Percentiles rank a stretch among this genome's conserved stretches.
phyloP scores from a whole-genome alignment of 2,888 invertebrate species.

The Balanococcus diminutus region DNA sequence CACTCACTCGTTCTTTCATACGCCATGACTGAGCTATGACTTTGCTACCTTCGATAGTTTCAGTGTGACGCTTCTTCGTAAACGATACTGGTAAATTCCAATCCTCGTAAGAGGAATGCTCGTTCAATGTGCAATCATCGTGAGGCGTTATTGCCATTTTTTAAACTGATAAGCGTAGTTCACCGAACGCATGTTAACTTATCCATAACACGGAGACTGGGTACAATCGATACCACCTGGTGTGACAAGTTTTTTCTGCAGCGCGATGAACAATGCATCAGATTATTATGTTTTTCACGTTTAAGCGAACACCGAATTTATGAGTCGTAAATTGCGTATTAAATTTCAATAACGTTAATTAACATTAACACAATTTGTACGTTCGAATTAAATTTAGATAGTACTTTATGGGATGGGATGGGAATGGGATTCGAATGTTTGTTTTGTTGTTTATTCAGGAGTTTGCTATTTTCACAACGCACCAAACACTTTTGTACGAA shows the following conservation, averaged over 20 bases:
- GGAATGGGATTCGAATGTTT: not conserved
- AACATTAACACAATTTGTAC: not conserved
- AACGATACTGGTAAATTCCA: conserved; percentile 76
- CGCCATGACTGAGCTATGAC: conserved; percentile 82
- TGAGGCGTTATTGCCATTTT: conserved; percentile 52
- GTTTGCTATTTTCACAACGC: not conserved
- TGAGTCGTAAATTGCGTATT: not conserved
- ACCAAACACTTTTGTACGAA: too few species aligned
- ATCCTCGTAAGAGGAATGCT: conserved; percentile 62
- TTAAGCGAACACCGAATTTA: not conserved
- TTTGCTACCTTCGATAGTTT: conserved; percentile 71
- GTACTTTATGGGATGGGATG: not conserved
- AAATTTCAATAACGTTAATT: not conserved
- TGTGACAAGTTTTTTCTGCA: too few species aligned
- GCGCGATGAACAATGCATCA: too few species aligned
- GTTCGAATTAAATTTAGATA: not conserved
- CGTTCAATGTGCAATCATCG: conserved; percentile 52
- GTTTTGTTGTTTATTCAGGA: not conserved
- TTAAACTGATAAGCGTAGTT: not conserved
- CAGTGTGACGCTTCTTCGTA: conserved; percentile 75
- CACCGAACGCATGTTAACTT: not conserved
- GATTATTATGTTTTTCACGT: too few species aligned
- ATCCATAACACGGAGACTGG: not conserved
- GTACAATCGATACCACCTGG: too few species aligned
- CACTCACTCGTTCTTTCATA: conserved; percentile 82